Conservation (phyloP, 2,888 invertebrate species). For the Oscheius sp. region DNA sequence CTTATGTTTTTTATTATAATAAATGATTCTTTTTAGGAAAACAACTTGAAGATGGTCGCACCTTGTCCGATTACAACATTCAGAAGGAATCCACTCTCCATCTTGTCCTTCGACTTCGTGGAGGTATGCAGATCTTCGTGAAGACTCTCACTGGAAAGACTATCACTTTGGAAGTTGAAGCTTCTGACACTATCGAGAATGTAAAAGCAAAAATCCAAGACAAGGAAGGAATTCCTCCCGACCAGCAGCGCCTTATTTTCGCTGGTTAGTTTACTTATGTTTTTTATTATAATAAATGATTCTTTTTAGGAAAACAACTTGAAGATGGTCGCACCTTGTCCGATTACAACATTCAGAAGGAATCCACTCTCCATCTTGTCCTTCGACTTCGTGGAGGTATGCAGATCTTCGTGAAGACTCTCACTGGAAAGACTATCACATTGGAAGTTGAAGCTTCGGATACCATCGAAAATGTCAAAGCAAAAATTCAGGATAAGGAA, state of each 20-base stretch:
- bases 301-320: slow-evolving; percentile 79
- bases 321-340: slow-evolving; percentile 44
- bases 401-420: slow-evolving; percentile 83
- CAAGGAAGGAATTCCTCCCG: slow-evolving; percentile 21
- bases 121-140: slow-evolving; percentile 84
- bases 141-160: slow-evolving; percentile 88
- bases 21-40: not conserved
- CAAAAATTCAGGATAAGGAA: slow-evolving; percentile 18
- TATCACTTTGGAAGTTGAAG: slow-evolving; percentile 14
- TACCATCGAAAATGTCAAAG: slow-evolving; percentile 18
- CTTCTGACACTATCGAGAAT: slow-evolving; percentile 15
- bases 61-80: slow-evolving; percentile 61
- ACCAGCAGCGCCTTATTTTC: slow-evolving; percentile 16
- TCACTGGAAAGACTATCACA: slow-evolving; percentile 18
- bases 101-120: slow-evolving; percentile 53
- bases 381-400: slow-evolving; percentile 76
- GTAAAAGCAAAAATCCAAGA: slow-evolving; percentile 19
- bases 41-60: slow-evolving; percentile 75
- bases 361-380: slow-evolving; percentile 11
- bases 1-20: not conserved
- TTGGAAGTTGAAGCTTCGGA: slow-evolving; percentile 18
- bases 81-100: slow-evolving; percentile 33
- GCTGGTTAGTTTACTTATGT: slow-evolving; percentile 73
- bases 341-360: slow-evolving; percentile 24
- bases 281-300: not conserved